Percentiles rank a stretch among this genome's conserved stretches.
Evolutionary conservation across 2,888 invertebrate genomes (phyloP).

Genomic region (Kryphioiulus occultus): DNA sequence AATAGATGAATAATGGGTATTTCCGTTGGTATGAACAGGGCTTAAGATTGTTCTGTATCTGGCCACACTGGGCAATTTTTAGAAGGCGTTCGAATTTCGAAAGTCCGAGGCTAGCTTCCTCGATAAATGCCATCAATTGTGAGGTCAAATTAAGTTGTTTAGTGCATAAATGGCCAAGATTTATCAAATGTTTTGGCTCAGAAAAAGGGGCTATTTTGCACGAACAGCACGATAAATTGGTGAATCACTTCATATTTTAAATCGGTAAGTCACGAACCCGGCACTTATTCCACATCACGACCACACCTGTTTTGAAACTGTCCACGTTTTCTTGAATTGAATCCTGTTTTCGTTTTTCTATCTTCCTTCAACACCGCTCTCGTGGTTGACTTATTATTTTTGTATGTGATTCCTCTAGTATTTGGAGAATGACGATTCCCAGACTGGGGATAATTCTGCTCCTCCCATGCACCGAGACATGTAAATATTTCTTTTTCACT

Average conservation of each 20-base stretch:
- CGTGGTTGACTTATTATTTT: conserved; percentile 43
- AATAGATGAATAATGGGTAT: too few relatives aligned
- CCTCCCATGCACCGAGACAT: conserved; percentile 48
- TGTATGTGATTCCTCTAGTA: conserved; percentile 49
- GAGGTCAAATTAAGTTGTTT: not conserved
- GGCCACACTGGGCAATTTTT: not conserved
- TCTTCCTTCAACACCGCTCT: conserved; percentile 56
- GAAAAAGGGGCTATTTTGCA: not conserved
- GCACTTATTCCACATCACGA: not conserved
- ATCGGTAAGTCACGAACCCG: too few relatives aligned
- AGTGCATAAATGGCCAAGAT: not conserved
- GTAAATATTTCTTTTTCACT: conserved; percentile 49
- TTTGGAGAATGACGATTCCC: conserved; percentile 50
- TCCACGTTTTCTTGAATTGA: conserved; percentile 6
- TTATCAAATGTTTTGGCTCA: not conserved
- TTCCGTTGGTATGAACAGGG: not conserved
- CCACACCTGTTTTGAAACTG: not conserved
- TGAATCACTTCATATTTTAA: too few relatives aligned
- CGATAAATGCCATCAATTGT: not conserved
- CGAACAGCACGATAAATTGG: not conserved
- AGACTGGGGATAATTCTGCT: conserved; percentile 42
- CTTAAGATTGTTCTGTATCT: not conserved
- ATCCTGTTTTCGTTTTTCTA: conserved; percentile 60
- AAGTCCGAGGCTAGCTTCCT: not conserved
- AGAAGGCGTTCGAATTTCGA: not conserved